These are phyloP conservation scores for Syngnathus acus DNA, from an alignment of 2,797 vertebrate species.

Conservation along the genomic window DNA sequence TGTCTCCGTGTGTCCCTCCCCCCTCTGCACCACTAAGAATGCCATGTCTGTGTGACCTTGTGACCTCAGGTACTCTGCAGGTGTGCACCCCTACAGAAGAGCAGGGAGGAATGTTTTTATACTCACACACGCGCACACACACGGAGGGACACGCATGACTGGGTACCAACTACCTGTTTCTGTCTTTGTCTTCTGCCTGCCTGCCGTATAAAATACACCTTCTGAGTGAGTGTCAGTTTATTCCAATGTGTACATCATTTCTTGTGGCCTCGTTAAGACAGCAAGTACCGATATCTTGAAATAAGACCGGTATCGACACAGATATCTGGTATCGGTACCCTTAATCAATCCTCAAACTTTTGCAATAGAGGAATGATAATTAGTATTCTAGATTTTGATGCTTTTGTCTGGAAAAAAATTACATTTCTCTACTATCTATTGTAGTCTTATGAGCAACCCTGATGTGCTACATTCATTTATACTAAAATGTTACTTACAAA, in stretches of 20 bases:
- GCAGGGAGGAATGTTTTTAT: constrained; percentile 31
- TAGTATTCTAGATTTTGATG: too few species aligned
- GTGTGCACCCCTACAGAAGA: constrained; percentile 61
- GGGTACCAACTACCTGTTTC: constrained; percentile 57
- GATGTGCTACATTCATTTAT: too few species aligned
- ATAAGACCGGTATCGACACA: too few species aligned
- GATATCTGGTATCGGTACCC: too few species aligned
- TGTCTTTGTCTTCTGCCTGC: constrained; percentile 4
- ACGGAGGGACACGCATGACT: constrained; percentile 50
- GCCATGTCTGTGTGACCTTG: constrained; percentile 32
- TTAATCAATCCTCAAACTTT: too few species aligned
- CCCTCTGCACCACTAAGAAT: constrained; percentile 53
- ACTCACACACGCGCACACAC: constrained; percentile 4
- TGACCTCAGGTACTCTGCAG: constrained; percentile 16
- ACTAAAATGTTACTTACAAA: too few species aligned
- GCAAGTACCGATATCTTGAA: too few species aligned
- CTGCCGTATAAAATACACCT: neutral
- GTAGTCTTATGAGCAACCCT: too few species aligned
- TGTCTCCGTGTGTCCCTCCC: constrained; percentile 45
- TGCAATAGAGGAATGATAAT: too few species aligned
- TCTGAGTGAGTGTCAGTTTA: neutral
- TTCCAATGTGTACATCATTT: neutral
- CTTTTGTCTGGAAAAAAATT: too few species aligned
- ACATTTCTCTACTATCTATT: too few species aligned
- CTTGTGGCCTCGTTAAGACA: neutral